A percentile compares a stretch with the other conserved stretches of the same genome.
These are phyloP conservation scores for Campylomormyrus tamandua DNA, from an alignment of 2,113 vertebrate species.

Conservation along the genomic window DNA sequence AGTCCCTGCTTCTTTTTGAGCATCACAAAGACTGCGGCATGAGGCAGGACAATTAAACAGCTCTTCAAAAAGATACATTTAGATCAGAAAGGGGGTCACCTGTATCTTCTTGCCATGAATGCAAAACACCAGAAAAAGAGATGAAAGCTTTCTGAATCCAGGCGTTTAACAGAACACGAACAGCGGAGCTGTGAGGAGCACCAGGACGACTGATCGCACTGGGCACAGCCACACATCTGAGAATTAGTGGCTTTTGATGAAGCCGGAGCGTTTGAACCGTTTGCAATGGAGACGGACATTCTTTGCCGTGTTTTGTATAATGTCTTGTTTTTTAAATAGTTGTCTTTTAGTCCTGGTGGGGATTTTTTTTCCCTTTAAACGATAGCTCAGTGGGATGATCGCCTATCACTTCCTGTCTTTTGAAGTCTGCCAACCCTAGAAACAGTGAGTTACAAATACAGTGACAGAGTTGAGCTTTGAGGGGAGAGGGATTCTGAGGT, in stretches of 20 bases:
- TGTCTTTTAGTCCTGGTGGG: constrained; percentile 2
- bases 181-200: neutral
- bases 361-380: neutral
- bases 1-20: neutral
- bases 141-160: neutral
- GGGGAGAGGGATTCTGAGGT: neutral
- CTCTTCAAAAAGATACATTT: neutral
- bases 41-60: neutral
- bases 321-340: constrained; percentile 9
- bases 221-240: neutral
- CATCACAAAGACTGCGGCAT: neutral
- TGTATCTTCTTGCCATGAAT: neutral
- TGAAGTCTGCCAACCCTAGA: neutral
- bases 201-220: neutral
- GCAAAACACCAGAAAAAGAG: neutral
- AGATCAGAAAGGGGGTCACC: neutral
- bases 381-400: neutral
- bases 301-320: neutral
- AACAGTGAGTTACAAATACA: neutral
- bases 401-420: neutral
- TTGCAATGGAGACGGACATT: neutral
- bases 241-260: neutral
- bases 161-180: neutral
- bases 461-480: neutral
- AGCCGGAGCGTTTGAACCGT: neutral